phyloP scores from a whole-genome alignment of 2,888 invertebrate genomes.

The Sesia apiformis region DNA sequence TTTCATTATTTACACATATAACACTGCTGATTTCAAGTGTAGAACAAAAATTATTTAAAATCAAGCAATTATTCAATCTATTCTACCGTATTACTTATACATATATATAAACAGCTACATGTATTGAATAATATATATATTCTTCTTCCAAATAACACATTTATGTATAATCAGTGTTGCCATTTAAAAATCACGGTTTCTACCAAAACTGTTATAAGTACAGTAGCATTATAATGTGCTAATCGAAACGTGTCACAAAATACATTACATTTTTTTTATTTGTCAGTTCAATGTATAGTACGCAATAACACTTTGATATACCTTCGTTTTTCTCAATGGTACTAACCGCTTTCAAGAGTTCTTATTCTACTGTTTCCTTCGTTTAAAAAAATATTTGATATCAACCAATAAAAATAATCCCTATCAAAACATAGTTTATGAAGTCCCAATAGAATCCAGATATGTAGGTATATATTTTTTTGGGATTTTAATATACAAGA shows the following conservation, averaged over 20 bases:
- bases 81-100: background rate
- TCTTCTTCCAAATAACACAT: constrained; percentile 20
- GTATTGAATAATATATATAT: constrained; percentile 6
- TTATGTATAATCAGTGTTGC: constrained; percentile 22
- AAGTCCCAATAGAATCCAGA: too few relatives aligned
- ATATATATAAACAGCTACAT: constrained; percentile 10
- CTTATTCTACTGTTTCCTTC: too few relatives aligned
- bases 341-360: too few relatives aligned
- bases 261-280: too few relatives aligned
- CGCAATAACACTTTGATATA: too few relatives aligned
- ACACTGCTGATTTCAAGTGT: constrained; percentile 1
- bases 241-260: constrained; percentile 2
- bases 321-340: too few relatives aligned
- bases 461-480: too few relatives aligned
- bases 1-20: constrained; percentile 11
- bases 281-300: too few relatives aligned
- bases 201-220: constrained; percentile 16
- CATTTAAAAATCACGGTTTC: constrained; percentile 15
- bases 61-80: background rate
- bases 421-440: too few relatives aligned
- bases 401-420: too few relatives aligned
- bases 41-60: background rate
- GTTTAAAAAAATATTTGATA: too few relatives aligned
- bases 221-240: constrained; percentile 6
- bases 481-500: too few relatives aligned